A percentile compares a stretch with the other conserved stretches of the same genome.
phyloP scores from a whole-genome alignment of 2,797 vertebrate genomes.

The Chelidonichthys spinosus region DNA sequence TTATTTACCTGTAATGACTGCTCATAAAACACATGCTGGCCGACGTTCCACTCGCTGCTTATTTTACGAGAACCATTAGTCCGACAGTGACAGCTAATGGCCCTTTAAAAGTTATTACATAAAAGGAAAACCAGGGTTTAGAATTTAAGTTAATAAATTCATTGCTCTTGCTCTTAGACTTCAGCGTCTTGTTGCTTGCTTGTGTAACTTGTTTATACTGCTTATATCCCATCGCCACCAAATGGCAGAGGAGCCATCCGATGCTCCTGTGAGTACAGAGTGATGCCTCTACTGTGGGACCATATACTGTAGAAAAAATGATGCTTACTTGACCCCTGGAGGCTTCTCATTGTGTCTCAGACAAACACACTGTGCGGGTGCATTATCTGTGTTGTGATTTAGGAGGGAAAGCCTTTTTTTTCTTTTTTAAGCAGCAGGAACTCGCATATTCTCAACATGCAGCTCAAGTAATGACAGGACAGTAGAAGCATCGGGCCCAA shows the following conservation, averaged over 20 bases:
- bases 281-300: constrained; percentile 36
- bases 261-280: constrained; percentile 39
- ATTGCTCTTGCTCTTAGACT: constrained; percentile 32
- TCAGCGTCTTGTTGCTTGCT: constrained; percentile 23
- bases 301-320: constrained; percentile 43
- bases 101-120: constrained; percentile 44
- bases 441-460: constrained; percentile 48
- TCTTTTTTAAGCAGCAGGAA: constrained; percentile 44
- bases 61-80: constrained; percentile 51
- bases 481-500: constrained; percentile 44
- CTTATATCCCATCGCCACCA: constrained; percentile 52
- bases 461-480: constrained; percentile 37
- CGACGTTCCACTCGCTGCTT: constrained; percentile 39
- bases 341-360: constrained; percentile 67
- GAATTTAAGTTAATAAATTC: constrained; percentile 56
- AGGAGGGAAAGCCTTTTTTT: constrained; percentile 45
- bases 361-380: constrained; percentile 62
- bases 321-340: constrained; percentile 63
- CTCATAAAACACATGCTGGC: constrained; percentile 47
- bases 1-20: constrained; percentile 58
- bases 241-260: constrained; percentile 50
- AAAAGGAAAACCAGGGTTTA: constrained; percentile 28
- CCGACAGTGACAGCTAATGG: constrained; percentile 51
- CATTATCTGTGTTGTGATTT: constrained; percentile 67
- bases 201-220: constrained; percentile 61